These are phyloP conservation scores for Octonoba sinensis DNA, from an alignment of 2,888 invertebrate genomes.

Conservation along the genomic window DNA sequence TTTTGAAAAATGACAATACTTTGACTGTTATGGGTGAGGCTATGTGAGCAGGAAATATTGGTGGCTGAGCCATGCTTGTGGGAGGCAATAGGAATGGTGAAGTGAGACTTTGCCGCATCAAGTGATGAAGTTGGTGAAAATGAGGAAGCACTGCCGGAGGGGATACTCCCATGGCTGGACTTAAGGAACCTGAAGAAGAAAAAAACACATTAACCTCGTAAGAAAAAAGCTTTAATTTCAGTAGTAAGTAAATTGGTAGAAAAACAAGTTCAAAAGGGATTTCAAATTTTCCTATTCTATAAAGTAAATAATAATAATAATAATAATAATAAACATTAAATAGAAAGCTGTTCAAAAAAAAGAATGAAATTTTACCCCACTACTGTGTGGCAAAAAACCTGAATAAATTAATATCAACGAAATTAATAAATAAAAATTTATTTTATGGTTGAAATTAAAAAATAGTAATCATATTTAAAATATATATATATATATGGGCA, in stretches of 20 bases:
- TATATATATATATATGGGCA: no score
- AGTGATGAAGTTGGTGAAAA: constrained; percentile 79
- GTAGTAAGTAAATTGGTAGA: neutral
- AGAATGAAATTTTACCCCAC: no score
- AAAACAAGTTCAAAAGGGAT: neutral
- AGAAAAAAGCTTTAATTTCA: neutral
- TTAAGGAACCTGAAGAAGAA: constrained; percentile 78
- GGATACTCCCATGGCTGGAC: constrained; percentile 80
- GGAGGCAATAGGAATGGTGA: constrained; percentile 56
- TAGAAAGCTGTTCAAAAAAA: no score
- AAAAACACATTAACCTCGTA: neutral
- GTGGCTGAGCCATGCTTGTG: constrained; percentile 37
- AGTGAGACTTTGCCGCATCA: constrained; percentile 74
- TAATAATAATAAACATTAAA: no score
- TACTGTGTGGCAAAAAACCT: no score
- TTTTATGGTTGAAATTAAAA: no score
- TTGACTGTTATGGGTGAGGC: constrained; percentile 23
- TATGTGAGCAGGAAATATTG: constrained; percentile 50
- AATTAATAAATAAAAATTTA: no score
- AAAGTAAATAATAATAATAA: no score
- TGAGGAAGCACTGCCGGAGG: constrained; percentile 51
- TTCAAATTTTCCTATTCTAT: no score
- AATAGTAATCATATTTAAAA: no score
- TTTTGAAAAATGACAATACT: constrained; percentile 1
- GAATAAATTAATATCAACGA: no score